Conservation (phyloP, 2,888 invertebrate genomes). For the Himalopsyche anomala region DNA sequence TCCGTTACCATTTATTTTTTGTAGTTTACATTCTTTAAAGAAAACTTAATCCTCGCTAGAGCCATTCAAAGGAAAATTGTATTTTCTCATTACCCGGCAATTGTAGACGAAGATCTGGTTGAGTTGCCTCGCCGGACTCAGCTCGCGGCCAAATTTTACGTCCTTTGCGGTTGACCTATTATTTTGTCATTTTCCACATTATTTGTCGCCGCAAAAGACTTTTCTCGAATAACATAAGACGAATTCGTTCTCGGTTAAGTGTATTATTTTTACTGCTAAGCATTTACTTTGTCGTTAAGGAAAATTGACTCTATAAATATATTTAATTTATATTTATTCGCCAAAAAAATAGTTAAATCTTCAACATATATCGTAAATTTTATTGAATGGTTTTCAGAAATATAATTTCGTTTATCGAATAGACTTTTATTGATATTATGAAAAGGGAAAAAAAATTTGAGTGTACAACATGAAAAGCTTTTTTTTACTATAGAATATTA, state of each 20-base stretch:
- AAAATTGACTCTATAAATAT: slow-evolving; percentile 1
- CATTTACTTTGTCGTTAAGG: not conserved
- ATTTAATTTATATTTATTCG: too few relatives aligned
- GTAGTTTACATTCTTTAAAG: not conserved
- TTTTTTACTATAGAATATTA: too few relatives aligned
- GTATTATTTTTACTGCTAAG: slow-evolving; percentile 19
- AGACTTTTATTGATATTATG: too few relatives aligned
- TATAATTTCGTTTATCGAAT: too few relatives aligned
- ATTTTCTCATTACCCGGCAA: slow-evolving; percentile 26
- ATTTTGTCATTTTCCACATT: slow-evolving; percentile 34
- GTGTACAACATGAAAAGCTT: too few relatives aligned
- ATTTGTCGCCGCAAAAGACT: slow-evolving; percentile 4
- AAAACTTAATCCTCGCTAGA: not conserved
- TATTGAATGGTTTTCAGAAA: too few relatives aligned
- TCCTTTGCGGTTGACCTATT: slow-evolving; percentile 11
- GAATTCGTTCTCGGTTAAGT: not conserved
- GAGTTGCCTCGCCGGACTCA: not conserved
- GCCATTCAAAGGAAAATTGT: slow-evolving; percentile 2
- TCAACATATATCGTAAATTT: too few relatives aligned
- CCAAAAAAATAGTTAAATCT: too few relatives aligned
- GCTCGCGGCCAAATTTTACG: slow-evolving; percentile 26
- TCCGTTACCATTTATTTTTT: too few relatives aligned
- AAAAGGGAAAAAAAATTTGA: too few relatives aligned
- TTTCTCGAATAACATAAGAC: slow-evolving; percentile 2
- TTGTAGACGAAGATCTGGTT: not conserved